Base-by-base conservation (phyloP, 64 coral and sea anemone genomes). In the Cladopsammia gracilis region DNA sequence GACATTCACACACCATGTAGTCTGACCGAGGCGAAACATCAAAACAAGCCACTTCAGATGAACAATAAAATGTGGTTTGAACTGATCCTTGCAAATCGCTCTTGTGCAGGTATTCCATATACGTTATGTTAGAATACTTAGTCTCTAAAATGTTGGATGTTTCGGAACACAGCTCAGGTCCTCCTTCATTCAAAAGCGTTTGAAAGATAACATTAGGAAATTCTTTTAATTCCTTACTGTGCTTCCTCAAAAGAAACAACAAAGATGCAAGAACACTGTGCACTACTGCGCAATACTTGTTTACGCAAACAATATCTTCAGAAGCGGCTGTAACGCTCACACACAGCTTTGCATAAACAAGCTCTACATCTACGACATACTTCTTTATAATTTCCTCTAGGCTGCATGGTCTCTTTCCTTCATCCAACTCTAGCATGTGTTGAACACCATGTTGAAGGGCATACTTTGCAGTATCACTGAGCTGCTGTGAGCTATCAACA, bases 1-100 rank as follows among this genome's bases (percentile, higher is more conserved):
- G 3, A 48, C 78, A 82, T 82, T 82, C 78, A 47, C 78, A 64
- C 15, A 82, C 78, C 43, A 82, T 47, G 59, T 82, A 82, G 57
- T 82, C 78, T 20, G 16, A 64, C 58, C 19, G 26, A 8, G 78
- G 58, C 9, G 78, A 82, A 44, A 82, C 78, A 47, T 82, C 78
- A 9, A 82, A 82, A 82, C 78, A 82, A 64, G 26, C 78, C 42
- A 82, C 78, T 22, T 47, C 0, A 9, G 78, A 62, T 13, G 34
- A 47, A 64, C 26, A 64, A 44, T 47, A 14, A 64, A 65, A 82
- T 15, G 0, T 5, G 10, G 59, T 42, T 64, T 64, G 59, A 82
- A 65, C 58, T 12, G 34, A 18, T 64, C 34, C 58, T 59, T n/a
- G 58, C 5, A 46, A 19, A 1, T 19, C 20, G 0, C 64, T 19